Percentiles rank a stretch among this genome's conserved stretches.
Conservation (phyloP, 2,797 vertebrate species). For the Paedocypris micromegethes region DNA sequence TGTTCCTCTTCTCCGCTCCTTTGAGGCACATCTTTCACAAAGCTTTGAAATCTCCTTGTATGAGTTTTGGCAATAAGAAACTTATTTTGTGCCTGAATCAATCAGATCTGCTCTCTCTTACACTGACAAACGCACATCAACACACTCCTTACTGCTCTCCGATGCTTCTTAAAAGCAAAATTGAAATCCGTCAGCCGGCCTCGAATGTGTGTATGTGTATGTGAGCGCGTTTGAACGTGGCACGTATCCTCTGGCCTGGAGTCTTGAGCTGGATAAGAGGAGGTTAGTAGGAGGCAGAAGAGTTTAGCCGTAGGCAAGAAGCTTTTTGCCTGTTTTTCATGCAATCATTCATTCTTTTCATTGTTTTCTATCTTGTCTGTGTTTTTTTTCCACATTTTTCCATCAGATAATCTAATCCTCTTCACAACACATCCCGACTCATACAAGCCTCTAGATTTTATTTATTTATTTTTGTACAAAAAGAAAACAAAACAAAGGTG, state of each 20-base stretch:
- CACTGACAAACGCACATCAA: slow-evolving; percentile 9
- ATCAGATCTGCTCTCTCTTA: slow-evolving; percentile 24
- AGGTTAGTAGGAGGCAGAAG: slow-evolving; percentile 29
- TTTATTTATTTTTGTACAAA: slow-evolving; percentile 2
- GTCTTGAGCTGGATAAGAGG: slow-evolving; percentile 30
- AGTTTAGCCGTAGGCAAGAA: slow-evolving; percentile 11
- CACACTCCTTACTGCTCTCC: slow-evolving; percentile 20
- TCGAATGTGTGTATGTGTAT: not conserved
- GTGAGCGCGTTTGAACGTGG: slow-evolving; percentile 10
- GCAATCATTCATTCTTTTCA: not conserved
- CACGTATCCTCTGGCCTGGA: slow-evolving; percentile 11
- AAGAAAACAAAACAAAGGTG: not conserved
- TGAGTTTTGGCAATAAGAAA: slow-evolving; percentile 29
- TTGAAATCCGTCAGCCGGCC: slow-evolving; percentile 15
- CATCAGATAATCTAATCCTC: slow-evolving; percentile 17
- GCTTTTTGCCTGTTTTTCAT: slow-evolving; percentile 18
- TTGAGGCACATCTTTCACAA: slow-evolving; percentile 21
- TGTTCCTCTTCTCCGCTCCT: slow-evolving; percentile 22
- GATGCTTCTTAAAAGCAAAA: slow-evolving; percentile 33
- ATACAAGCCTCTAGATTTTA: not conserved
- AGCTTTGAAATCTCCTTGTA: slow-evolving; percentile 27
- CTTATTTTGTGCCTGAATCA: slow-evolving; percentile 36
- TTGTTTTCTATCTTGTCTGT: slow-evolving; percentile 6
- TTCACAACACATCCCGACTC: not conserved
- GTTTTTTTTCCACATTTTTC: not conserved